Percentiles rank a stretch among this genome's conserved stretches.
These are phyloP conservation scores for Cinclus cinclus DNA, from an alignment of 2,113 vertebrate species.

Conservation along the genomic window DNA sequence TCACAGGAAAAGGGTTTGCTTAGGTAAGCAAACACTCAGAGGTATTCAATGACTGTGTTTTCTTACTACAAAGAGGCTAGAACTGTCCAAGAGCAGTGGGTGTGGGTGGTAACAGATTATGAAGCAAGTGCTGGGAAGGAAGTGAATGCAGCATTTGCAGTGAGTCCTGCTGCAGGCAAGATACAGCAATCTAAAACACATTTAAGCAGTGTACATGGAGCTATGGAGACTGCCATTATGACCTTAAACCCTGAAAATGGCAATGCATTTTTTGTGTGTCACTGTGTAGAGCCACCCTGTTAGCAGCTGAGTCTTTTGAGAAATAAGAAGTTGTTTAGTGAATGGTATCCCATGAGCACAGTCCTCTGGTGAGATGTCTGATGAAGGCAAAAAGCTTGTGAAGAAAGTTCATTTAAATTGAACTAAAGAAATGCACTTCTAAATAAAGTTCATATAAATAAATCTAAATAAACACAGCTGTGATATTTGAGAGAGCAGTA, in stretches of 20 bases:
- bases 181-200: background rate
- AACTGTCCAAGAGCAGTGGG: background rate
- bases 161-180: background rate
- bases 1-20: conserved; percentile 6
- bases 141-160: background rate
- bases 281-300: background rate
- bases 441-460: conserved; percentile 31
- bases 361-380: background rate
- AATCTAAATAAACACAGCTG: conserved; percentile 40
- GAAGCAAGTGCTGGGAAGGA: background rate
- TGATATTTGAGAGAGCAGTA: background rate
- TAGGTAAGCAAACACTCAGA: conserved; percentile 7
- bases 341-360: background rate
- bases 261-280: background rate
- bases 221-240: background rate
- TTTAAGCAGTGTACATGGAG: background rate
- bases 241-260: background rate
- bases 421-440: conserved; percentile 2
- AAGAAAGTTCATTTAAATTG: background rate
- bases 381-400: conserved; percentile 4
- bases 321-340: background rate
- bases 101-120: background rate
- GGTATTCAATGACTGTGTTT: background rate
- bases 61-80: background rate
- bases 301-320: background rate